Evolutionary conservation across 2,797 vertebrate genomes (phyloP).

Genomic region (Acropternis orthonyx): DNA sequence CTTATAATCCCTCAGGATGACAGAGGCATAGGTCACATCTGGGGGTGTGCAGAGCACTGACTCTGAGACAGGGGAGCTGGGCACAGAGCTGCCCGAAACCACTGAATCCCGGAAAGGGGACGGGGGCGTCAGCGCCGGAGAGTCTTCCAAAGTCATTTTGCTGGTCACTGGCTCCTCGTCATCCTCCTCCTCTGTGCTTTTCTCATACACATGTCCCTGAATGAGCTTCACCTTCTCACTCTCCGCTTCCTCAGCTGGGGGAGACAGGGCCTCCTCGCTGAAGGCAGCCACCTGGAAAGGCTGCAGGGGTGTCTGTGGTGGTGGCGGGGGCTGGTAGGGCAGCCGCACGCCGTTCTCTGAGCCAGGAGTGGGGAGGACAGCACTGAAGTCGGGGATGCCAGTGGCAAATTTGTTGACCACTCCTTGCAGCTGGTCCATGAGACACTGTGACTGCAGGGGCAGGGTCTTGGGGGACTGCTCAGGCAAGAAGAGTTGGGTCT

Average conservation of each 20-base stretch:
- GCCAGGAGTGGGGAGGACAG: slow-evolving; percentile 71
- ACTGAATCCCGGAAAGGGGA: slow-evolving; percentile 97
- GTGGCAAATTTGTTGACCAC: slow-evolving; percentile 83
- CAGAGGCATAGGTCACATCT: slow-evolving; percentile 85
- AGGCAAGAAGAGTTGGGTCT: slow-evolving; percentile 79
- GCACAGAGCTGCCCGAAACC: slow-evolving; percentile 85
- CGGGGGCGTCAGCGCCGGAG: slow-evolving; percentile 89
- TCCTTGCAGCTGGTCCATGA: slow-evolving; percentile 83
- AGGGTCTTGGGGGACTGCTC: slow-evolving; percentile 74
- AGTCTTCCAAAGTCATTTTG: slow-evolving; percentile 87
- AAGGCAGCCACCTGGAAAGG: slow-evolving; percentile 79
- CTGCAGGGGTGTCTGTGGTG: slow-evolving; percentile 76
- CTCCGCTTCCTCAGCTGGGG: slow-evolving; percentile 74
- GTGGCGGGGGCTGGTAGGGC: slow-evolving; percentile 68
- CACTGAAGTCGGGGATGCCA: slow-evolving; percentile 77
- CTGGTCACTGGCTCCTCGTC: slow-evolving; percentile 80
- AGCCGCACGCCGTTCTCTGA: slow-evolving; percentile 68
- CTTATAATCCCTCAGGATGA: slow-evolving; percentile 88
- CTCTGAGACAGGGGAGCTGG: slow-evolving; percentile 86
- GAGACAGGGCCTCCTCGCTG: slow-evolving; percentile 76
- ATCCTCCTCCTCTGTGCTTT: slow-evolving; percentile 83
- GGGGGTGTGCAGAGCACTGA: slow-evolving; percentile 90
- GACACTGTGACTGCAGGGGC: slow-evolving; percentile 74
- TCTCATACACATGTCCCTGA: slow-evolving; percentile 86
- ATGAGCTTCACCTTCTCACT: slow-evolving; percentile 89